Evolutionary conservation across 1,140 invertebrate species (phyloP).

Genomic region (Sipha flava): DNA sequence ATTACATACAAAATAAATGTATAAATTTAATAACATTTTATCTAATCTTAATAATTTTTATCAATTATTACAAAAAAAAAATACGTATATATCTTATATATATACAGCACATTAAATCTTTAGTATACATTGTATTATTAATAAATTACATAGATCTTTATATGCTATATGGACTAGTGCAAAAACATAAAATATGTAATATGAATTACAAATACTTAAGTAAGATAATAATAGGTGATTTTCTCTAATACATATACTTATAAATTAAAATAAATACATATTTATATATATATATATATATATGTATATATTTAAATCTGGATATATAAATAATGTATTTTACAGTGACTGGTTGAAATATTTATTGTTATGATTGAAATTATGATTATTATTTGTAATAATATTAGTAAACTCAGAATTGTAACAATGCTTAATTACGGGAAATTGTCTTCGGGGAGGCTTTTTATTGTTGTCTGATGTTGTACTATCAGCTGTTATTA

Average conservation of each 20-base stretch:
- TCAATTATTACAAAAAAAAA: not conserved
- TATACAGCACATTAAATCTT: not conserved
- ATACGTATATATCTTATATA: not conserved
- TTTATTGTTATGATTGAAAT: not conserved
- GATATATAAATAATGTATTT: not conserved
- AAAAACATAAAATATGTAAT: not conserved
- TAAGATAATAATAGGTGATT: not conserved
- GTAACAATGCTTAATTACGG: not conserved
- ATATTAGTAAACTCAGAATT: not conserved
- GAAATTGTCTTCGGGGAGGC: constrained; percentile 18
- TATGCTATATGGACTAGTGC: not conserved
- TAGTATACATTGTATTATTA: not conserved
- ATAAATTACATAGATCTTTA: not conserved
- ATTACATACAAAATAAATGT: not conserved
- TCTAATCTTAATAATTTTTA: not conserved
- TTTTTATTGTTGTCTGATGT: not conserved
- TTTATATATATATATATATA: too few relatives aligned
- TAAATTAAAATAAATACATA: too few relatives aligned
- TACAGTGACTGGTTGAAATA: not conserved
- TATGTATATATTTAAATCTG: too few relatives aligned
- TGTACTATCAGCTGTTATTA: not conserved
- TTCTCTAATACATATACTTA: too few relatives aligned
- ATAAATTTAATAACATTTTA: not conserved
- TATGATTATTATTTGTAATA: not conserved
- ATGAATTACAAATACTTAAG: not conserved